Evolutionary conservation across 2,797 vertebrate species (phyloP).

Genomic region (Lutjanus campechanus): DNA sequence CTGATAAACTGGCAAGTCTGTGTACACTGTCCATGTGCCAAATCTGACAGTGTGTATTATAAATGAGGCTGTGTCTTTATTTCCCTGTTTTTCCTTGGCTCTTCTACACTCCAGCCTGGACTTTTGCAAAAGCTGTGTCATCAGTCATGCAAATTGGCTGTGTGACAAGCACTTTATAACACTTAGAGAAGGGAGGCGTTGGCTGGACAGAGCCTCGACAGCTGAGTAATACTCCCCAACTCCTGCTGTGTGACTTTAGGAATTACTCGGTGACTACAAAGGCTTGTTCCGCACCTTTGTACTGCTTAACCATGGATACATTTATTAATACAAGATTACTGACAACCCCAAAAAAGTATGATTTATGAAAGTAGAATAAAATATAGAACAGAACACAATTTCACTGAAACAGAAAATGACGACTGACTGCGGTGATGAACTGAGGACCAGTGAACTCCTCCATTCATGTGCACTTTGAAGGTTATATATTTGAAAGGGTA

Average conservation of each 20-base stretch:
- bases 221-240: constrained; percentile 56
- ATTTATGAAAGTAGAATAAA: constrained; percentile 46
- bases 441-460: not conserved
- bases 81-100: constrained; percentile 17
- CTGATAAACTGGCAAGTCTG: constrained; percentile 26
- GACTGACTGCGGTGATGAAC: not conserved
- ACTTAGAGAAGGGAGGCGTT: constrained; percentile 66
- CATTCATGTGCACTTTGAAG: not conserved
- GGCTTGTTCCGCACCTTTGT: constrained; percentile 31
- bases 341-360: constrained; percentile 31
- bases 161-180: constrained; percentile 81
- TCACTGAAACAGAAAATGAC: constrained; percentile 23
- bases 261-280: constrained; percentile 39
- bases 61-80: constrained; percentile 4
- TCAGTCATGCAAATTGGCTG: constrained; percentile 84
- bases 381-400: constrained; percentile 13
- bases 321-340: constrained; percentile 34
- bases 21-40: constrained; percentile 7
- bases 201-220: constrained; percentile 35
- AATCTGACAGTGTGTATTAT: constrained; percentile 6
- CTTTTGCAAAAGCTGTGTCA: constrained; percentile 66
- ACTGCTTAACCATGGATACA: constrained; percentile 13
- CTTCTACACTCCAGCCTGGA: constrained; percentile 54
- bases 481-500: constrained; percentile 9
- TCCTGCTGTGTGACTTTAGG: constrained; percentile 37